Base-by-base conservation (phyloP, 2,888 invertebrate genomes). In the Rutpela maculata region DNA sequence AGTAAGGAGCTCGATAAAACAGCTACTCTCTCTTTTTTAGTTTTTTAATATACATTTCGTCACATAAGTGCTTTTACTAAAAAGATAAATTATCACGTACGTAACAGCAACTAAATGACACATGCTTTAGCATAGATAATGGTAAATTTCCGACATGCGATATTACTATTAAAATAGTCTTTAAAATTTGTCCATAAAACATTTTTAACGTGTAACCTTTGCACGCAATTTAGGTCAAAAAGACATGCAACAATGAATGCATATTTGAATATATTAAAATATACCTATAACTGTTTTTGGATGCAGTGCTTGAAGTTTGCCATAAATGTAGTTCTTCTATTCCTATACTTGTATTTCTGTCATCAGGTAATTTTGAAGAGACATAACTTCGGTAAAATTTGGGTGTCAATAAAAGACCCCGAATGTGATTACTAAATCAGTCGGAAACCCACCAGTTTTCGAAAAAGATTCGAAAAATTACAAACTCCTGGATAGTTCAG, bases 221-320 rank as follows among this genome's bases (percentile, higher is more conserved):
- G 57, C 70, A 70, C 70, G 70, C 70, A 73, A 73, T 73, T 63
- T 73, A 26, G 73, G 73, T 73, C 65, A 73, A 66, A 55, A 63
- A n/a, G 63, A 26, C 73, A 73, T 73, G 65, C 65, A 73, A 73
- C 35, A 19, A 18, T 43, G 26, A 19, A 18, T 43, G 26, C 60
- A 60, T 9, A 67, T 56, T 26, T 56, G 38, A 43, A 65, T 65
- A 22, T 15, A 43, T 35, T 43, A 12, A 18, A 10, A 19, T 2
- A n/a, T 0, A 50, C 4, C 50, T 17, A 50, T 6, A 5, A 5
- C 17, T 50, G 6, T n/a, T n/a, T 50, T 35, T 35, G 31, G 50
- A 50, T 50, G 15, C 15, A 50, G 50, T 17, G 50, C 43, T 43
- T 43, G 12, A 11, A 43, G 31, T 6, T 35, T 35, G 31, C 31